Evolutionary conservation across 2,797 vertebrate genomes (phyloP).

Genomic region (Poecilia velifera): DNA sequence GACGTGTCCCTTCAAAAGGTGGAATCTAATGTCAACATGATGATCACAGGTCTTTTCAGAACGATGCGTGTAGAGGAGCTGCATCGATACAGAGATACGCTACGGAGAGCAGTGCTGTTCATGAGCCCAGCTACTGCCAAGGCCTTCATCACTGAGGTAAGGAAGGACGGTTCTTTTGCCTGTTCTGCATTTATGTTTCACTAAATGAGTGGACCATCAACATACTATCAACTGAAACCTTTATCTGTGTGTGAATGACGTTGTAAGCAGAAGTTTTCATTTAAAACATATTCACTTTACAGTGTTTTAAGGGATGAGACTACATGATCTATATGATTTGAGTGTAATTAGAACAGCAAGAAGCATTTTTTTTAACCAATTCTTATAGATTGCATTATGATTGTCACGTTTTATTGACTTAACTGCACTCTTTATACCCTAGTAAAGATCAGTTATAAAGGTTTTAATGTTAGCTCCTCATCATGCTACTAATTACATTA

Average conservation of each 20-base stretch:
- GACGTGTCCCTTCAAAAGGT: conserved; percentile 98
- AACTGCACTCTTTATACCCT: neutral
- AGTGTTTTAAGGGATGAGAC: neutral
- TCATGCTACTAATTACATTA: conserved; percentile 44
- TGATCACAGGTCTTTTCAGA: conserved; percentile 97
- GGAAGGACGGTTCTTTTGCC: neutral
- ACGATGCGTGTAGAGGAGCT: conserved; percentile 95
- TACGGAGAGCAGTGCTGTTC: conserved; percentile 92
- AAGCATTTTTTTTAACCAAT: conserved; percentile 17
- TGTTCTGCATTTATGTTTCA: neutral
- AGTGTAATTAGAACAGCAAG: neutral
- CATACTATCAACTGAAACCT: neutral
- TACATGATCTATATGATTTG: neutral
- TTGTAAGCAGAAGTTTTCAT: neutral
- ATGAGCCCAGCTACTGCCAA: conserved; percentile 97
- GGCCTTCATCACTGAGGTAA: conserved; percentile 96
- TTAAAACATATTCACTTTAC: neutral
- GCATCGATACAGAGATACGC: conserved; percentile 95
- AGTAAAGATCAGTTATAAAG: neutral
- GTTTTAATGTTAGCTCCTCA: conserved; percentile 10
- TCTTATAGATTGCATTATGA: conserved; percentile 4
- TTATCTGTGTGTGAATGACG: neutral
- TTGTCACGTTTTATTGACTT: neutral
- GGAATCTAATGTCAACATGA: conserved; percentile 98
- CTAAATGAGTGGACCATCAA: neutral